Percentiles rank a stretch among this genome's conserved stretches.
Evolutionary conservation across 2,113 vertebrate genomes (phyloP).

Genomic region (Greenwoodochromis staneri): DNA sequence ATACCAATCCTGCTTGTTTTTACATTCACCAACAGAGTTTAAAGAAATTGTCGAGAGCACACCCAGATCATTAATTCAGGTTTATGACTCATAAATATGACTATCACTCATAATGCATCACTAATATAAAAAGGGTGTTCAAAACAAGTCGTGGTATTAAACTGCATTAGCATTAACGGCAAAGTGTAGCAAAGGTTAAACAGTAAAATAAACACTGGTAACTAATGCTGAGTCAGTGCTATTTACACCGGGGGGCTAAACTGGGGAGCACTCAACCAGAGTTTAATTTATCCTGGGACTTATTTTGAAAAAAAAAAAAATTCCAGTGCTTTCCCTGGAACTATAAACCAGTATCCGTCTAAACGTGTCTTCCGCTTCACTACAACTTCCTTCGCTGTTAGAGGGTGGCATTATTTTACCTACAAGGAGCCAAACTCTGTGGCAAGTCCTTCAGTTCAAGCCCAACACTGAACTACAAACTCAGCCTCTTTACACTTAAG

Average conservation of each 20-base stretch:
- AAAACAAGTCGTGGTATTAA: background rate
- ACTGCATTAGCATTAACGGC: background rate
- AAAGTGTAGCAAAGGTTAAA: background rate
- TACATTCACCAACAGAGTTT: background rate
- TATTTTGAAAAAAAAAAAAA: background rate
- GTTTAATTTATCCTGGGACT: fast-evolving
- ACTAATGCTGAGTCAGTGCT: background rate
- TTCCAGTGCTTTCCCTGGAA: background rate
- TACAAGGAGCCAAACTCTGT: background rate
- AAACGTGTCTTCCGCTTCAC: background rate
- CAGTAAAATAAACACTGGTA: background rate
- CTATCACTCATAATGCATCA: background rate
- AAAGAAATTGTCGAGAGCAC: background rate
- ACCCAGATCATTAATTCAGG: background rate
- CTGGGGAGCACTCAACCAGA: background rate
- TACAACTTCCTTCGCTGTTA: fast-evolving
- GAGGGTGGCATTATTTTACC: background rate
- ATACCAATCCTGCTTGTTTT: background rate
- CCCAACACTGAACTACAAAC: background rate
- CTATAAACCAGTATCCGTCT: background rate
- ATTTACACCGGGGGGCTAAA: background rate
- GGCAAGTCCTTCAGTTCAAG: background rate
- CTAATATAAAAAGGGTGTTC: background rate
- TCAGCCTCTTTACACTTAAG: background rate
- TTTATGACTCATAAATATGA: background rate